phyloP scores from a whole-genome alignment of 1,140 invertebrate species.

The Drosophila santomea region DNA sequence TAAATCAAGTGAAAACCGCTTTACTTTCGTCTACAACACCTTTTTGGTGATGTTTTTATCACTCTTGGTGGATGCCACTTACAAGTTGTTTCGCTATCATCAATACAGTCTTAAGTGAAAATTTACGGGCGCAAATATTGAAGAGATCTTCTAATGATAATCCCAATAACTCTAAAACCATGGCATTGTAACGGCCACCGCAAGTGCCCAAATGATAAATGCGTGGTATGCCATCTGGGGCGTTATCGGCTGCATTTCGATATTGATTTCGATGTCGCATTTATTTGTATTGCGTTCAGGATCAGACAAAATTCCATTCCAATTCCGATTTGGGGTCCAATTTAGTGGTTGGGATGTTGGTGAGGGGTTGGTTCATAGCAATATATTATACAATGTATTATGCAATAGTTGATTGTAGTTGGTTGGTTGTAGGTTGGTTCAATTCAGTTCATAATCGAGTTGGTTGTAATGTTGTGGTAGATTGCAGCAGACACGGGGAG shows the following conservation, averaged over 20 bases:
- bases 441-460: constrained; percentile 36
- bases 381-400: constrained; percentile 49
- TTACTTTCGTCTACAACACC: constrained; percentile 29
- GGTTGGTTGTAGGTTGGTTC: constrained; percentile 42
- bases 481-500: constrained; percentile 48
- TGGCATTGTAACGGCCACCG: constrained; percentile 93
- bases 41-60: constrained; percentile 17
- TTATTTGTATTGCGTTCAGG: constrained; percentile 32
- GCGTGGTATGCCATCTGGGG: constrained; percentile 90
- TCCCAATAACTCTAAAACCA: constrained; percentile 91
- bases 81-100: constrained; percentile 91
- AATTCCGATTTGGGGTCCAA: constrained; percentile 27
- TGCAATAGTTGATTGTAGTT: constrained; percentile 53
- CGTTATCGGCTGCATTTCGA: constrained; percentile 85
- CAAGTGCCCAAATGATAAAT: constrained; percentile 95
- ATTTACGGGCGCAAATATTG: constrained; percentile 91
- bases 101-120: constrained; percentile 92
- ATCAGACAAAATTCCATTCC: constrained; percentile 21
- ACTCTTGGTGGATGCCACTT: constrained; percentile 58
- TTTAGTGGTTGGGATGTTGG: constrained; percentile 32
- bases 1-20: constrained; percentile 34
- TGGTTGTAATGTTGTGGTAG: constrained; percentile 46
- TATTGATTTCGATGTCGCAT: constrained; percentile 25
- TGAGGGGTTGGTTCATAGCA: constrained; percentile 26
- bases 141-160: constrained; percentile 93